These are phyloP conservation scores for Agapetus fuscipes DNA, from an alignment of 2,888 invertebrate species.

Conservation along the genomic window DNA sequence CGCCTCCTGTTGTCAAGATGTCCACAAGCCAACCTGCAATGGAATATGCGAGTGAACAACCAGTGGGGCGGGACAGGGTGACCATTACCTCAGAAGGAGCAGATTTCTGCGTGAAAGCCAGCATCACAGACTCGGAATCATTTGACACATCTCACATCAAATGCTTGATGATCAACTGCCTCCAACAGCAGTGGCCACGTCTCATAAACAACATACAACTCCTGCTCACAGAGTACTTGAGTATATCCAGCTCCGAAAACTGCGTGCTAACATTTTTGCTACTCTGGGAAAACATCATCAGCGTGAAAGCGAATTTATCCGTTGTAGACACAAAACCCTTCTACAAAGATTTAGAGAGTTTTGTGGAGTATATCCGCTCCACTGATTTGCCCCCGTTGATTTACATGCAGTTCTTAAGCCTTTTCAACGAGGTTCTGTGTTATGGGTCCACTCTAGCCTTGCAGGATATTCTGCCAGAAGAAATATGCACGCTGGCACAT, in stretches of 20 bases:
- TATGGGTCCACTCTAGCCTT: conserved; percentile 84
- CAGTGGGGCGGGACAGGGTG: background rate
- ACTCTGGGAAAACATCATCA: conserved; percentile 83
- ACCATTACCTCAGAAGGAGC: background rate
- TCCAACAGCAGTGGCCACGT: conserved; percentile 78
- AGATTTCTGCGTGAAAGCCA: conserved; percentile 44
- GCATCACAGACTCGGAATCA: conserved; percentile 69
- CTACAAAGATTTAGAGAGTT: conserved; percentile 73
- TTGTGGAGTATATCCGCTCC: conserved; percentile 61
- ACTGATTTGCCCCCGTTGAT: conserved; percentile 68
- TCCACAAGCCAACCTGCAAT: conserved; percentile 33
- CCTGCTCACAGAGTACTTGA: conserved; percentile 47
- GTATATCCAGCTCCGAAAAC: conserved; percentile 53
- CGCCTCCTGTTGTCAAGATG: conserved; percentile 33
- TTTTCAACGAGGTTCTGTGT: conserved; percentile 84
- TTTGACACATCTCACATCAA: conserved; percentile 81
- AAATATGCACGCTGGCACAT: conserved; percentile 79
- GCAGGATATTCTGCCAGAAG: conserved; percentile 80
- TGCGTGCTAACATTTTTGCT: conserved; percentile 73
- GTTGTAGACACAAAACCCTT: conserved; percentile 84
- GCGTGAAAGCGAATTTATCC: conserved; percentile 82
- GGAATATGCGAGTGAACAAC: conserved; percentile 16
- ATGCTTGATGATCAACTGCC: conserved; percentile 73
- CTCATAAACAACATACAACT: conserved; percentile 62
- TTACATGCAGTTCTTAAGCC: conserved; percentile 73